These are phyloP conservation scores for Labrus mixtus DNA, from an alignment of 2,113 vertebrate species.

Conservation along the genomic window DNA sequence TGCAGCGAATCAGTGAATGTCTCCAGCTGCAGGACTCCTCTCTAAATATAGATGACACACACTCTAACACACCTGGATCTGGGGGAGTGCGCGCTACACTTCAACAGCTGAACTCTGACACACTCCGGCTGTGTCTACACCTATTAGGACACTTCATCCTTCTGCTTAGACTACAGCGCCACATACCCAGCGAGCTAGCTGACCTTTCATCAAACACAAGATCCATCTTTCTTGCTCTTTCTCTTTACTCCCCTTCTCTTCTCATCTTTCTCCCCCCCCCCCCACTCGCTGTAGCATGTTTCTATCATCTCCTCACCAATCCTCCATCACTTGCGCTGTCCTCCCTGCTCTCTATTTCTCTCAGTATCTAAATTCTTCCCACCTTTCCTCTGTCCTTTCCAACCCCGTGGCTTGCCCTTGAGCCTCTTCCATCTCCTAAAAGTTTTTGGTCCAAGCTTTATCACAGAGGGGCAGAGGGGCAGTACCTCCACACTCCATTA, in stretches of 20 bases:
- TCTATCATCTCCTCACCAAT: conserved; percentile 45
- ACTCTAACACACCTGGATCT: conserved; percentile 57
- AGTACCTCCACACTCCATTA: conserved; percentile 74
- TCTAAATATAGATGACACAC: conserved; percentile 26
- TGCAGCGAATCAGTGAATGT: conserved; percentile 26
- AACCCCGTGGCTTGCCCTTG: not conserved
- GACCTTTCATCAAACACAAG: conserved; percentile 52
- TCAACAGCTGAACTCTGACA: conserved; percentile 58
- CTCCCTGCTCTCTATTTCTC: conserved; percentile 32
- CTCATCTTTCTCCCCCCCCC: conserved; percentile 31
- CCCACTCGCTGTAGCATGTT: conserved; percentile 28
- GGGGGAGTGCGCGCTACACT: conserved; percentile 53
- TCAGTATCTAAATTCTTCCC: not conserved
- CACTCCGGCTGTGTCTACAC: conserved; percentile 54
- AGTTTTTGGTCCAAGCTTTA: conserved; percentile 51
- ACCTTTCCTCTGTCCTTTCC: conserved; percentile 24
- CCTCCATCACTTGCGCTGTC: conserved; percentile 25
- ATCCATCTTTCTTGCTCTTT: conserved; percentile 50
- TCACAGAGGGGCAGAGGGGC: conserved; percentile 62
- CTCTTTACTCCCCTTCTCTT: conserved; percentile 27
- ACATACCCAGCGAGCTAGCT: conserved; percentile 15
- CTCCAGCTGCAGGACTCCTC: conserved; percentile 29
- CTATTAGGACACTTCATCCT: conserved; percentile 62
- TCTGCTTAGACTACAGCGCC: conserved; percentile 39
- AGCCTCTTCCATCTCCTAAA: conserved; percentile 17